These are phyloP conservation scores for Lepilemur ruficaudatus DNA, from an alignment of 2,797 vertebrate species.

Conservation along the genomic window DNA sequence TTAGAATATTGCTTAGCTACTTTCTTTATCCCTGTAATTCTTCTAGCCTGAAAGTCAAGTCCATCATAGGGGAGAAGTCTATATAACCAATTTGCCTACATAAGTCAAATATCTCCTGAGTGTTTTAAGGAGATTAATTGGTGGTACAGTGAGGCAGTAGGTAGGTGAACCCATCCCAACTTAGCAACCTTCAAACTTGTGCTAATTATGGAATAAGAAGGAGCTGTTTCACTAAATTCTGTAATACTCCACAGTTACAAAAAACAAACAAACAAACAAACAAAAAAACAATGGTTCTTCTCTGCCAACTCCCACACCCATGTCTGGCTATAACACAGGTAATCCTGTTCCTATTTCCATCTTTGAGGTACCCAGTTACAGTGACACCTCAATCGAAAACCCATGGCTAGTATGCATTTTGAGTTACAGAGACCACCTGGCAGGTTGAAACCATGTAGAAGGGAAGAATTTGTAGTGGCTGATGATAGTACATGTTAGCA, in stretches of 20 bases:
- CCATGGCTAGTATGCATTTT: neutral
- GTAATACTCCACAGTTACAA: neutral
- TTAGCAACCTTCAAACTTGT: neutral
- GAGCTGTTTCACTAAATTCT: neutral
- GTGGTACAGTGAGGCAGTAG: neutral
- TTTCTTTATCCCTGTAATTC: neutral
- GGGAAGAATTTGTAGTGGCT: neutral
- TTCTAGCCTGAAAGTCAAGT: neutral
- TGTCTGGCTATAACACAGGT: neutral
- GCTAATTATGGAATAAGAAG: neutral
- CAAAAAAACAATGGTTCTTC: neutral
- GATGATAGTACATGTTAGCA: neutral
- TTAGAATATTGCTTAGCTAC: neutral
- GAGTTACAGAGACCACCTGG: neutral
- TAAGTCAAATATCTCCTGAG: neutral
- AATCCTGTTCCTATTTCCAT: neutral
- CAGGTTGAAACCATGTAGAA: neutral
- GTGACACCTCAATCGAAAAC: neutral
- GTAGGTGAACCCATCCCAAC: neutral
- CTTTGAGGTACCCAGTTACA: neutral
- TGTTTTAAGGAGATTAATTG: neutral
- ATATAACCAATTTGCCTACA: too few relatives aligned
- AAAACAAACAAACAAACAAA: neutral
- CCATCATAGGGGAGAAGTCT: neutral
- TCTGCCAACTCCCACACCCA: fast-evolving